Evolutionary conservation across 2,797 vertebrate species (phyloP).

Genomic region (Oreochromis grahami): DNA sequence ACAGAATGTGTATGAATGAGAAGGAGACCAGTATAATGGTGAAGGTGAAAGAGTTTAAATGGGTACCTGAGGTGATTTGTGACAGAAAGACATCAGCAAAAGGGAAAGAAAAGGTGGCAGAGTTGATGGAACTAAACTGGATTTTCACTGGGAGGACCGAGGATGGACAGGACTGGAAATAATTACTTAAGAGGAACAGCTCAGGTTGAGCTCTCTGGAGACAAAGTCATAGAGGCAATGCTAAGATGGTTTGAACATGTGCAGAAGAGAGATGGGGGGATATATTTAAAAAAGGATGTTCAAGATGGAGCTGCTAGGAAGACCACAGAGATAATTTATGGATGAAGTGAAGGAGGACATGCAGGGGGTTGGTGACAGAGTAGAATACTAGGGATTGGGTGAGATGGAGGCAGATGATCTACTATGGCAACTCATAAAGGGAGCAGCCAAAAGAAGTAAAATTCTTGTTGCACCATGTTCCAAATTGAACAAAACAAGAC

Average conservation of each 20-base stretch:
- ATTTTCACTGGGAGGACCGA: background rate
- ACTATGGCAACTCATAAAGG: background rate
- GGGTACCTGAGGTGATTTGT: background rate
- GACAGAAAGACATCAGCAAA: background rate
- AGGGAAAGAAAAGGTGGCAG: background rate
- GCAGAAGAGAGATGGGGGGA: background rate
- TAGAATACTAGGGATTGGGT: background rate
- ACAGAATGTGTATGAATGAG: background rate
- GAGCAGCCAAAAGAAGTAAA: background rate
- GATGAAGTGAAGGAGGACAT: background rate
- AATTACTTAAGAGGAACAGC: background rate
- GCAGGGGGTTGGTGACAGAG: background rate
- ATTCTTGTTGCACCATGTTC: background rate
- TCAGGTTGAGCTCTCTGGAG: background rate
- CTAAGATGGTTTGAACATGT: background rate
- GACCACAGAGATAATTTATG: rapidly evolving
- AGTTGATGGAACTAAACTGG: background rate
- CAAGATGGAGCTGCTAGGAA: background rate
- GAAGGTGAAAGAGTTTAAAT: background rate
- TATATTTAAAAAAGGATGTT: background rate
- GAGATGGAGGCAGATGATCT: background rate
- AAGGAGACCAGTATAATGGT: rapidly evolving
- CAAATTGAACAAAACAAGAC: background rate
- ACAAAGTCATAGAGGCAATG: background rate
- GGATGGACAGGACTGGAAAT: background rate